Evolutionary conservation across 92 coral and sea anemone genomes (phyloP), one percentile per base, ranked within the genome.

Genomic region (Siderastrea siderea): DNA sequence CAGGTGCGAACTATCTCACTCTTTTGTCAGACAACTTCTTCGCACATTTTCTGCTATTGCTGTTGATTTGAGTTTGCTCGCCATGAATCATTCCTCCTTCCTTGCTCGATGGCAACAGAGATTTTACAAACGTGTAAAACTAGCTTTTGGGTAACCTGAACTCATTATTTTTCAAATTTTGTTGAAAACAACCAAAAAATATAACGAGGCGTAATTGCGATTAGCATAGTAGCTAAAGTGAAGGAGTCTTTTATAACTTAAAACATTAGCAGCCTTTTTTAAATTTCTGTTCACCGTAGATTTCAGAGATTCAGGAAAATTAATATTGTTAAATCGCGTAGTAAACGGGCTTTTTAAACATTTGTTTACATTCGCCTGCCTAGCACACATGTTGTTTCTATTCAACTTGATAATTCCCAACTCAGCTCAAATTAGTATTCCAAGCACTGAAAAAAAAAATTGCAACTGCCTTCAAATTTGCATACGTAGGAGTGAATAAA

Each of bases 1-100:
- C 86, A 82, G 86, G 86, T 82, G 86, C 44, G 55, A 66, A 51
- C 17, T 10, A 50, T 11, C 43, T 19, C 16, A 77, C 11, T 5
- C 12, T 55, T 2, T 55, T 55, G 61, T 55, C 61, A 55, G 12
- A 4, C 61, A 55, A 8, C 61, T 55, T 55, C 61, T 2, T 53
- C 57, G 6, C 57, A 53, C 57, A 53, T 53, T 9, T 5, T 53
- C 5, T 53, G 57, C 6, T 53, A 55, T 7, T 7, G 12, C 10
- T 2, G 61, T 14, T 55, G 61, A 11, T 55, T 55, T 53, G 5
- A 53, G 38, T 26, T 26, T 26, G 0, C 38, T 26, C 38, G 38
- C 38, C 0, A 26, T 0, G 38, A 26, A 26, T 26, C 38, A 26
- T 55, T 55, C 10, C 3, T 14, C 4, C 19, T 14, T 61, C 12